Evolutionary conservation across 2,797 vertebrate genomes (phyloP), one percentile per base, ranked within the genome.

Genomic region (Neosalanx taihuensis): DNA sequence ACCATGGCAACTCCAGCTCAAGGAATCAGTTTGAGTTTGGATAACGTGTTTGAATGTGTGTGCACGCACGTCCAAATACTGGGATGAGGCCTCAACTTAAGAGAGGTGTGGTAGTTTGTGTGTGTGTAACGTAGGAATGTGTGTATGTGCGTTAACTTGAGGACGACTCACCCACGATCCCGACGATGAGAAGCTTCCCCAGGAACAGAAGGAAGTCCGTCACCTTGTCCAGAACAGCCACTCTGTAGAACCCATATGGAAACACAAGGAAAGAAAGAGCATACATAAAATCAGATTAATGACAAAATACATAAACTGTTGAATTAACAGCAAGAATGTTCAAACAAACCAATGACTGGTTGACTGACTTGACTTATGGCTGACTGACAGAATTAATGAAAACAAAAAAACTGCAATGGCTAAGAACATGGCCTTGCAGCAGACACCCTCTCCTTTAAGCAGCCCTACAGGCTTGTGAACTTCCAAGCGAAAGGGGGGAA

Each of bases 141-240:
- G 20, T 56, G 17, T 56, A 5, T 20, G 46, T 26, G 17, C 64
- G 37, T 57, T 56, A 15, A 37, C 57, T 49, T 5, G 46, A 6
- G 51, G n/a, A 18, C 65, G 31, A 84, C 94, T 92, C 78, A 99
- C 97, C 97, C 6, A 98, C 96, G 0, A 96, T 94, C n/a, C 96
- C 96, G 82, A 99, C 95, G 0, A 99, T 93, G 71, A 99, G 94
- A 72, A 99, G 94, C 81, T 98, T 99, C 37, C 97, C 96, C 10
- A 99, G 90, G 87, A 99, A 96, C 83, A 99, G 89, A 72, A 99
- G 93, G 92, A 99, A 99, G 89, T 99, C 97, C 0, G 97, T 99
- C 62, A 99, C 97, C 90, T 98, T 97, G 89, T 99, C 97, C 13
- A 99, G 78, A 82, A 99, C 97, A 0, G 94, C 94, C 81, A 99